A percentile compares a stretch with the other conserved stretches of the same genome.
These are phyloP conservation scores for Aricia agestis DNA, from an alignment of 1,140 invertebrate species.

Conservation along the genomic window DNA sequence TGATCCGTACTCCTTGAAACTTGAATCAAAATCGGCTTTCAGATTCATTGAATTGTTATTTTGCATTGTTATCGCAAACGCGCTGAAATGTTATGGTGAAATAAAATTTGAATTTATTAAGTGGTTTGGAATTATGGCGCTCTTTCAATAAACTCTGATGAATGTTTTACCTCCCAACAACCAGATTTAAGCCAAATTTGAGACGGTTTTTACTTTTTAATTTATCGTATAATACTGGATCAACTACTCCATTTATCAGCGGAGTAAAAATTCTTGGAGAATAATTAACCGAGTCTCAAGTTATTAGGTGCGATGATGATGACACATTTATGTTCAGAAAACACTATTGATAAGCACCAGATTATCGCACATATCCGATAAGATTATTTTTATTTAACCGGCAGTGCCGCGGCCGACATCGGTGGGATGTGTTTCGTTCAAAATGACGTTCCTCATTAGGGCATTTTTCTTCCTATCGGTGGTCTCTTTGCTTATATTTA, in stretches of 20 bases:
- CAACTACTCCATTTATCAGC: too few relatives aligned
- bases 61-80: not conserved
- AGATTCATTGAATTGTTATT: not conserved
- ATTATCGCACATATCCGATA: slow-evolving; percentile 4
- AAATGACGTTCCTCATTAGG: not conserved
- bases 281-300: not conserved
- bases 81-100: not conserved
- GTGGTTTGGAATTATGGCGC: not conserved
- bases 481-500: not conserved
- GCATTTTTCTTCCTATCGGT: not conserved
- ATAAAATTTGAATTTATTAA: not conserved
- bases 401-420: not conserved
- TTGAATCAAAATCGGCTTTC: not conserved
- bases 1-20: too few relatives aligned
- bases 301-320: not conserved
- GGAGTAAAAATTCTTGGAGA: not conserved
- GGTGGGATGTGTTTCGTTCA: not conserved
- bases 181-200: too few relatives aligned
- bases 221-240: too few relatives aligned
- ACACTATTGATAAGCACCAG: not conserved
- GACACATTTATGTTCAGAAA: not conserved
- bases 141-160: not conserved
- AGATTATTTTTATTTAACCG: not conserved
- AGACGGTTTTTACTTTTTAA: too few relatives aligned
- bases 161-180: not conserved